Conservation (phyloP, 2,113 vertebrate genomes). For the Oncorhynchus clarkii region DNA sequence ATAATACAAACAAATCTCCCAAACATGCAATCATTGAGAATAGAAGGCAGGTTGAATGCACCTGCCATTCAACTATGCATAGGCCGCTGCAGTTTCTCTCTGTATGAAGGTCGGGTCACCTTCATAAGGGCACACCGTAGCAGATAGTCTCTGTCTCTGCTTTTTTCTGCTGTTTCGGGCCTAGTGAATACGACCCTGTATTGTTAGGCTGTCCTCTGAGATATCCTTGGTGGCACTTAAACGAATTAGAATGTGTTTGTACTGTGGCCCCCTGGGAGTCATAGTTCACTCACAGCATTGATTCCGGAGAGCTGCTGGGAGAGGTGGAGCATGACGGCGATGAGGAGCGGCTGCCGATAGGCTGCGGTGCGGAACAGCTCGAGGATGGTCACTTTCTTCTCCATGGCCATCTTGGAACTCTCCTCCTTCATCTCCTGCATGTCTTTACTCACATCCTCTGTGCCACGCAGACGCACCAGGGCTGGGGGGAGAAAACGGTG, state of each 20-base stretch:
- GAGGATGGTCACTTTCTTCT: constrained; percentile 84
- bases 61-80: neutral
- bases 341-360: constrained; percentile 86
- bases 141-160: too few species aligned
- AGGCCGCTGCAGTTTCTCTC: neutral
- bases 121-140: too few species aligned
- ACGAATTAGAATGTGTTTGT: neutral
- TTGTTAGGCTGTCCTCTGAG: neutral
- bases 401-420: constrained; percentile 84
- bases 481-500: constrained; percentile 57
- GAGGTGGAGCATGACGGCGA: constrained; percentile 89
- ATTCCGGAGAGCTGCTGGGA: constrained; percentile 97
- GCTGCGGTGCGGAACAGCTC: constrained; percentile 82
- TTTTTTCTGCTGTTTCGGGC: neutral
- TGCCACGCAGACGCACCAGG: constrained; percentile 85
- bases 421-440: constrained; percentile 96
- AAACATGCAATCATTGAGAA: neutral
- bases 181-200: neutral
- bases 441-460: constrained; percentile 81
- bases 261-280: neutral
- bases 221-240: too few species aligned
- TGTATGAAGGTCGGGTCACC: too few species aligned
- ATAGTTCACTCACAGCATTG: constrained; percentile 85
- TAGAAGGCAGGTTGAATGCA: neutral
- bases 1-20: neutral